Conservation (phyloP, 2,113 vertebrate genomes). For the Anarhynchus alexandrinus region DNA sequence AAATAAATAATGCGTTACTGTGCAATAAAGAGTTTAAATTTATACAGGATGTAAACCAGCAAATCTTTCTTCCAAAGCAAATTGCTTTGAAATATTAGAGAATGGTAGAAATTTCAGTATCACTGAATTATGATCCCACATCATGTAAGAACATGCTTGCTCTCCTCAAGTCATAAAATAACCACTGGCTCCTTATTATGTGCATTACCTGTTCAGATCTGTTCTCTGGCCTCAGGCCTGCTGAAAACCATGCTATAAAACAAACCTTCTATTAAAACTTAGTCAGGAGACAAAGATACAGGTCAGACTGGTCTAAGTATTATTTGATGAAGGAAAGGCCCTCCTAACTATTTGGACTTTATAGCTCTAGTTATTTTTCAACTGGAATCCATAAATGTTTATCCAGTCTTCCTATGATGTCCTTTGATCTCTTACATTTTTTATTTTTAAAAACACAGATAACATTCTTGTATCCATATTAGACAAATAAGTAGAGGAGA, state of each 20-base stretch:
- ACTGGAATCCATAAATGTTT: slow-evolving; percentile 4
- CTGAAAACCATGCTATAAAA: background rate
- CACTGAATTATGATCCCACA: background rate
- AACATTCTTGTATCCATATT: background rate
- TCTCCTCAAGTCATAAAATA: background rate
- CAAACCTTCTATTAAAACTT: background rate
- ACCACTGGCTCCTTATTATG: background rate
- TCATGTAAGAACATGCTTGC: background rate
- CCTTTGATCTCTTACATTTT: slow-evolving; percentile 11
- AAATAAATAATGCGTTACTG: background rate
- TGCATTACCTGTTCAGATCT: slow-evolving; percentile 15
- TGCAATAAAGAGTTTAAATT: background rate
- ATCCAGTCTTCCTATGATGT: background rate
- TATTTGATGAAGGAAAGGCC: slow-evolving; percentile 4
- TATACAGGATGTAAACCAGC: background rate
- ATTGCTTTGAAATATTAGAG: background rate
- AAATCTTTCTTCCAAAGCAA: background rate
- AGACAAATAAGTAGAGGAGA: background rate
- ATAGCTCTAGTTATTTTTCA: background rate
- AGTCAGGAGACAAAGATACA: background rate
- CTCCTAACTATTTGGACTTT: background rate
- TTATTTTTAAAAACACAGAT: slow-evolving; percentile 8
- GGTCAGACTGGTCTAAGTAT: background rate
- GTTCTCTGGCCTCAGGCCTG: background rate
- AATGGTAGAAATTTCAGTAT: background rate